phyloP scores from a whole-genome alignment of 2,888 invertebrate genomes.

The Eristalinus aeneus region DNA sequence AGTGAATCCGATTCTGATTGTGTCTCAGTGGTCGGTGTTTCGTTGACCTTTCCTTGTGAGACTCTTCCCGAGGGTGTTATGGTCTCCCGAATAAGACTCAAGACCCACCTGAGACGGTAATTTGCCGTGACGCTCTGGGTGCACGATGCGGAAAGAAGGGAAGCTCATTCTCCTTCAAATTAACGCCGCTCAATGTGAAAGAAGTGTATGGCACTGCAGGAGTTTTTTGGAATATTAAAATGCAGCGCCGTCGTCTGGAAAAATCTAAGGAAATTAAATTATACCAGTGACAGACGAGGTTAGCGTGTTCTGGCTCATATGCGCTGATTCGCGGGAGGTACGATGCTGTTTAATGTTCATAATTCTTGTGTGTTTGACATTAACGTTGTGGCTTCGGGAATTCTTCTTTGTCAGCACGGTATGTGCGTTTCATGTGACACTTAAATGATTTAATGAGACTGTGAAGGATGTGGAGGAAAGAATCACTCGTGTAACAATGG shows the following conservation, averaged over 20 bases:
- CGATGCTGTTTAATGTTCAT: neutral
- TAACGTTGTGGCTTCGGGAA: neutral
- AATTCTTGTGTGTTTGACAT: neutral
- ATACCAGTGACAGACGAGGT: constrained; percentile 8
- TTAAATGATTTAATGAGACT: neutral
- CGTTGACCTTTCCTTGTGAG: constrained; percentile 60
- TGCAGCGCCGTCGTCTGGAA: neutral
- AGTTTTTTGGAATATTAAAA: neutral
- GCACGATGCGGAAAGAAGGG: neutral
- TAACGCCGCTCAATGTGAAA: constrained; percentile 7
- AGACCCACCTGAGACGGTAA: constrained; percentile 3
- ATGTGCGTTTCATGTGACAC: neutral
- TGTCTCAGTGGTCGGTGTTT: constrained; percentile 31
- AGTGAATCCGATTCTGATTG: neutral
- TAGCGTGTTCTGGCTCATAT: neutral
- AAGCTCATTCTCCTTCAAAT: constrained; percentile 15
- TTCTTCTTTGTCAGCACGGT: neutral
- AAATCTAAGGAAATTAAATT: constrained; percentile 15
- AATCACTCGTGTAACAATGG: neutral
- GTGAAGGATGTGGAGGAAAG: neutral
- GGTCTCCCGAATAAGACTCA: neutral
- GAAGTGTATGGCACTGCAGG: neutral
- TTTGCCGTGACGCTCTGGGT: constrained; percentile 17
- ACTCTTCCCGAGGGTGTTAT: neutral
- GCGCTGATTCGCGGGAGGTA: neutral